These are phyloP conservation scores for Iguana delicatissima DNA, from an alignment of 2,797 vertebrate genomes.

Conservation along the genomic window DNA sequence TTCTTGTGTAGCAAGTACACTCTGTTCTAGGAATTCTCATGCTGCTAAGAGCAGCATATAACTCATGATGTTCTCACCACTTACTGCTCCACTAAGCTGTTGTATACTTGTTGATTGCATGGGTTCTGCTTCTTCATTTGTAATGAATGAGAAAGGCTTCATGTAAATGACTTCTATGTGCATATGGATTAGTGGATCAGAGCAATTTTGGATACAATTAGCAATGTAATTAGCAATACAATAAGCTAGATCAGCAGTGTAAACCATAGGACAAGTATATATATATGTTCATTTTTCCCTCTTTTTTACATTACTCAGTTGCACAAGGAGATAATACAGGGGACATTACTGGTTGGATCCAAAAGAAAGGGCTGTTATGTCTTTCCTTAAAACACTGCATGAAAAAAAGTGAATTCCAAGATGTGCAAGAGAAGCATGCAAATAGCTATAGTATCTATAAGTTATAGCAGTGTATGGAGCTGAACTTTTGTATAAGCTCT, in stretches of 20 bases:
- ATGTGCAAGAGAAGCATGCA: neutral
- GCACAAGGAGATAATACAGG: slow-evolving; percentile 71
- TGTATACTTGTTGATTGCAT: neutral
- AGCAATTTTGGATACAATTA: slow-evolving; percentile 56
- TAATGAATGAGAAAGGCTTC: neutral
- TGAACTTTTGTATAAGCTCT: neutral
- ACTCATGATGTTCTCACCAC: neutral
- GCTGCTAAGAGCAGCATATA: neutral
- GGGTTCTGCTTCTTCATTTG: neutral
- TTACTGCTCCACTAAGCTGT: slow-evolving; percentile 6
- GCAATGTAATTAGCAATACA: neutral
- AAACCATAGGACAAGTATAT: slow-evolving; percentile 66
- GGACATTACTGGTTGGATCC: slow-evolving; percentile 53
- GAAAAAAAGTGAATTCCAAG: neutral
- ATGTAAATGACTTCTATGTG: neutral
- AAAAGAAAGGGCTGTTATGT: slow-evolving; percentile 5
- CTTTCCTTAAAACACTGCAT: neutral
- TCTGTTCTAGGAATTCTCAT: neutral
- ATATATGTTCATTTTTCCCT: slow-evolving; percentile 63
- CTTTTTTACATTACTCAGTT: slow-evolving; percentile 76
- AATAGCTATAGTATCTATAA: neutral
- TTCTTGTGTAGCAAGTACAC: slow-evolving; percentile 70
- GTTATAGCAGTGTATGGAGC: neutral
- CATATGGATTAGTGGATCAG: slow-evolving; percentile 3
- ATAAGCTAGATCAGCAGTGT: slow-evolving; percentile 66